A percentile compares a stretch with the other conserved stretches of the same genome.
Evolutionary conservation across 2,888 invertebrate species (phyloP).

Genomic region (Ferdinandea cuprea): DNA sequence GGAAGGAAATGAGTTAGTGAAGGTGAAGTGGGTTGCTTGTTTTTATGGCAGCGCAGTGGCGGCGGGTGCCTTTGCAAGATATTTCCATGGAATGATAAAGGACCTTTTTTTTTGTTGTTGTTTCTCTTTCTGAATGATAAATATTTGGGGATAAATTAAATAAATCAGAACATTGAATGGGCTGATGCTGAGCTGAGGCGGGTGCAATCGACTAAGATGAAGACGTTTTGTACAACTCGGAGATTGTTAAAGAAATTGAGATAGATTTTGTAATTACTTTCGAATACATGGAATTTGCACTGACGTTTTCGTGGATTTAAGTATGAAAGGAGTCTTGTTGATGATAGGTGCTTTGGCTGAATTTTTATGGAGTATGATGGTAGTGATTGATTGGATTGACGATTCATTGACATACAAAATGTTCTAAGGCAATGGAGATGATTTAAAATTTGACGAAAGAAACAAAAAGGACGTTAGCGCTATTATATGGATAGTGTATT

Average conservation of each 20-base stretch:
- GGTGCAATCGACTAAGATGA: not conserved
- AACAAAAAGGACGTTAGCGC: too few relatives aligned
- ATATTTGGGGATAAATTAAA: constrained; percentile 66
- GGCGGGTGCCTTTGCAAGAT: not conserved
- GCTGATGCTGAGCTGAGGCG: constrained; percentile 17
- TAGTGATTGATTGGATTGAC: not conserved
- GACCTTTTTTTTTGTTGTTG: not conserved
- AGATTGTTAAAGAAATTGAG: not conserved
- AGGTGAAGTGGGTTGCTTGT: constrained; percentile 45
- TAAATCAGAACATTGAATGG: constrained; percentile 56
- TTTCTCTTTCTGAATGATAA: constrained; percentile 18
- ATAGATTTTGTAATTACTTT: constrained; percentile 35
- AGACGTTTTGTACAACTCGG: not conserved
- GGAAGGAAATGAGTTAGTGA: constrained; percentile 47
- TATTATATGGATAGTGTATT: too few relatives aligned
- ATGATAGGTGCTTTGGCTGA: not conserved
- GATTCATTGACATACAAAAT: too few relatives aligned
- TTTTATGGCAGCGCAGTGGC: not conserved
- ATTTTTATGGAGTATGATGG: not conserved
- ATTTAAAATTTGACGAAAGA: too few relatives aligned
- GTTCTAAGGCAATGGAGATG: too few relatives aligned
- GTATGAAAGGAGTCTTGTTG: not conserved
- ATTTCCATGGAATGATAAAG: not conserved
- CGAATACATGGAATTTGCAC: not conserved
- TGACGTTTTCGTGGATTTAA: not conserved